phyloP scores from a whole-genome alignment of 37 sponge, comb jelly and placozoan genomes.

The Agelas oroides region DNA sequence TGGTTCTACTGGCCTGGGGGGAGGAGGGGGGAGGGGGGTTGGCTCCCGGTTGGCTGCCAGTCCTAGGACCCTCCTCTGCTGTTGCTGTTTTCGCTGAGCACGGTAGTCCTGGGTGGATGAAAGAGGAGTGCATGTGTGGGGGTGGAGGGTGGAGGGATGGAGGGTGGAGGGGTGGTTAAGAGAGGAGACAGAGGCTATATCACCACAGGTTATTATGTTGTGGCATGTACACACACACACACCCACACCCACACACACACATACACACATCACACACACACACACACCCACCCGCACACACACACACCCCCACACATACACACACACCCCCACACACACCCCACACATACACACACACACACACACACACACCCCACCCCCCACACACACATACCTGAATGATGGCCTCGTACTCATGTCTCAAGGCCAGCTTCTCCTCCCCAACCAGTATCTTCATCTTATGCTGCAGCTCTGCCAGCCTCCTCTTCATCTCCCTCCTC shows the following conservation, averaged over 20 bases:
- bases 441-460: not conserved
- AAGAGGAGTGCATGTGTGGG: too few species aligned
- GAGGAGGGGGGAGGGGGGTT: not conserved
- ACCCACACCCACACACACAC: too few species aligned
- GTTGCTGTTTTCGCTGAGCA: not conserved
- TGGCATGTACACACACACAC: too few species aligned
- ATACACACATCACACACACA: too few species aligned
- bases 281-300: too few species aligned
- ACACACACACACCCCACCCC: too few species aligned
- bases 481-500: constrained; percentile 11
- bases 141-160: too few species aligned
- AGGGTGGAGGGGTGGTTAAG: not conserved
- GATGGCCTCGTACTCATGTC: not conserved
- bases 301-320: too few species aligned
- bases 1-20: not conserved
- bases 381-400: not conserved
- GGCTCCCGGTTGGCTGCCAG: not conserved
- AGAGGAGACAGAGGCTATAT: too few species aligned
- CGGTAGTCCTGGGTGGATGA: not conserved
- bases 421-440: constrained; percentile 5
- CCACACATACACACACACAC: too few species aligned
- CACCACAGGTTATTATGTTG: too few species aligned
- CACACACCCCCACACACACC: too few species aligned
- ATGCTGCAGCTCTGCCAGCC: not conserved
- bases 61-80: not conserved